Conservation (phyloP, 1,140 invertebrate species). For the Helicoverpa zea region DNA sequence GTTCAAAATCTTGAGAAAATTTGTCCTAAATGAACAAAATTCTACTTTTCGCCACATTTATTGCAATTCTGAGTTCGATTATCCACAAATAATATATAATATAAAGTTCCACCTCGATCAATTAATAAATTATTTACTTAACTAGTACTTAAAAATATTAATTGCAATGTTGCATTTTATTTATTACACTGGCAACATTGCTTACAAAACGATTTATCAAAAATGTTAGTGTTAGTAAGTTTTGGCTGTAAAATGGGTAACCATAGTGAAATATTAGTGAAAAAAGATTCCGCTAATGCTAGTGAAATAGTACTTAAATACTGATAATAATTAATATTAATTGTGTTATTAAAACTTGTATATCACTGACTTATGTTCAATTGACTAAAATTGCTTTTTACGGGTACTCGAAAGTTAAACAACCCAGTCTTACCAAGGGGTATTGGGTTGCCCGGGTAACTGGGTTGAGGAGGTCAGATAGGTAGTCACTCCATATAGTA, state of each 20-base stretch:
- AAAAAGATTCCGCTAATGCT: constrained; percentile 16
- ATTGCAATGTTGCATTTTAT: constrained; percentile 8
- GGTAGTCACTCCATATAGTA: too few relatives aligned
- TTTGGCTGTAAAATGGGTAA: constrained; percentile 25
- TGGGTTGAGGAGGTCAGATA: too few relatives aligned
- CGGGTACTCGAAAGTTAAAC: too few relatives aligned
- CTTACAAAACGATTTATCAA: neutral
- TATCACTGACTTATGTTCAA: neutral
- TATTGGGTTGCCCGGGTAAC: too few relatives aligned
- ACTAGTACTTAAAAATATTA: constrained; percentile 9
- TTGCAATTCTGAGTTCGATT: too few relatives aligned
- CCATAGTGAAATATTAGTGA: constrained; percentile 4
- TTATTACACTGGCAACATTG: constrained; percentile 18
- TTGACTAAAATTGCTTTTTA: too few relatives aligned
- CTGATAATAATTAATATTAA: neutral
- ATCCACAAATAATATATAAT: neutral
- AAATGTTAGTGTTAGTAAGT: neutral
- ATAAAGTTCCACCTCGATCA: neutral
- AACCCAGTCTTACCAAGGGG: too few relatives aligned
- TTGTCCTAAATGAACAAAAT: too few relatives aligned
- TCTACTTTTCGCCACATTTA: too few relatives aligned
- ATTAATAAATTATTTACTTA: constrained; percentile 1
- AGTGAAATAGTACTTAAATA: constrained; percentile 22
- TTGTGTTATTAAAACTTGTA: neutral
- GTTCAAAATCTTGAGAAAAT: too few relatives aligned